These are phyloP conservation scores for Polydrusus tereticollis DNA, from an alignment of 2,888 invertebrate species.

Conservation along the genomic window DNA sequence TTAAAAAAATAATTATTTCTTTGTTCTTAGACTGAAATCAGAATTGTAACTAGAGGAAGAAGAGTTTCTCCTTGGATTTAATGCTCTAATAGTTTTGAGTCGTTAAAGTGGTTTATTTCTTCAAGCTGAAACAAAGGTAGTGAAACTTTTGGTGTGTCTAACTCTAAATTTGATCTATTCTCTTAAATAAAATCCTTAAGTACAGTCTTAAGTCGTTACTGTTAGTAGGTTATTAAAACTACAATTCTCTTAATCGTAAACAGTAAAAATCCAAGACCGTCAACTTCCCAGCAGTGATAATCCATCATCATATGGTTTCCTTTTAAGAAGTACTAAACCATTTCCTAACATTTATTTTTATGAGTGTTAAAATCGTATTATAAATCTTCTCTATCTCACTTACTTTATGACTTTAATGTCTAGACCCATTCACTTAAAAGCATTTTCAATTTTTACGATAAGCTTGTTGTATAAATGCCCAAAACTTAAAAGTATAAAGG, in stretches of 20 bases:
- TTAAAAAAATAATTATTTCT: too few relatives aligned
- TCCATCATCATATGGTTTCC: constrained; percentile 35
- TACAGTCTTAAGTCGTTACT: background rate
- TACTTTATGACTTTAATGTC: constrained; percentile 43
- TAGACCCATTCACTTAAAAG: constrained; percentile 46
- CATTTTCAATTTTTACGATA: constrained; percentile 46
- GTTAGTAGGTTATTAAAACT: background rate
- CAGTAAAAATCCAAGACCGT: background rate
- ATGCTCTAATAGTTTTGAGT: too few relatives aligned
- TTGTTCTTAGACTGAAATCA: too few relatives aligned
- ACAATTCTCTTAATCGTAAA: background rate
- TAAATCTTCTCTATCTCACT: constrained; percentile 41
- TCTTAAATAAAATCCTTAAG: too few relatives aligned
- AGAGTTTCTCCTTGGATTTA: too few relatives aligned
- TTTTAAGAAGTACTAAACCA: constrained; percentile 27
- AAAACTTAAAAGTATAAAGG: constrained; percentile 28
- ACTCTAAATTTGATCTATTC: too few relatives aligned
- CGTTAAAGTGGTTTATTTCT: too few relatives aligned
- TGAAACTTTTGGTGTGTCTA: too few relatives aligned
- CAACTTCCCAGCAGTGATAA: constrained; percentile 25
- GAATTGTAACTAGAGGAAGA: too few relatives aligned
- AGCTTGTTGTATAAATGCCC: constrained; percentile 41
- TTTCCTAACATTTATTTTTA: constrained; percentile 35
- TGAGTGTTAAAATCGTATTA: constrained; percentile 41
- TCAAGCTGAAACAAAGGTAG: too few relatives aligned